Percentiles rank a stretch among this genome's conserved stretches.
Conservation (phyloP, 2,113 vertebrate species). For the Lipophrys pholis region DNA sequence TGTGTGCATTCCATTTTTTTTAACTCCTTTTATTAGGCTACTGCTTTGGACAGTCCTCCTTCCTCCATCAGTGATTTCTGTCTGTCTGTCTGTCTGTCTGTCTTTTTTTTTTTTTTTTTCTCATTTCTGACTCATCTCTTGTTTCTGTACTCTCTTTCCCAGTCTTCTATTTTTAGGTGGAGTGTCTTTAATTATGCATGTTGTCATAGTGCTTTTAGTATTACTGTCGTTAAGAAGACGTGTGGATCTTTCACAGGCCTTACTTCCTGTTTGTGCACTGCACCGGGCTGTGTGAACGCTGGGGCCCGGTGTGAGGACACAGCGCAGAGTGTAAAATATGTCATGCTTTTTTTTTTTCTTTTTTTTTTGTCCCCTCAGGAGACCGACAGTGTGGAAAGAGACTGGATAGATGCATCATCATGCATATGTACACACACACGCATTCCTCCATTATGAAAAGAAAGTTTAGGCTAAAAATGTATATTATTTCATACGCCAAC, state of each 20-base stretch:
- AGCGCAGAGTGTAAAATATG: slow-evolving; percentile 1
- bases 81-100: too few relatives aligned
- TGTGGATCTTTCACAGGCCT: slow-evolving; percentile 12
- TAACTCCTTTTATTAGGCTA: slow-evolving; percentile 6
- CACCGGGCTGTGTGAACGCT: slow-evolving; percentile 9
- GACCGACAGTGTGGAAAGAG: background rate
- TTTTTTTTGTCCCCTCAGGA: background rate
- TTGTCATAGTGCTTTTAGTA: slow-evolving; percentile 68
- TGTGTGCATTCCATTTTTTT: slow-evolving; percentile 7
- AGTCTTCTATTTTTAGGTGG: slow-evolving; percentile 64
- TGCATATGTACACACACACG: background rate
- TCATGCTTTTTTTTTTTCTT: background rate
- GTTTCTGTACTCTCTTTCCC: slow-evolving; percentile 25
- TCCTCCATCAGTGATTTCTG: background rate
- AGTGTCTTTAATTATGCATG: slow-evolving; percentile 74
- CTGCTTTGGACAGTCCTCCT: background rate
- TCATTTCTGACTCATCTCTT: slow-evolving; percentile 37
- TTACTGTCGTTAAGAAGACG: slow-evolving; percentile 49
- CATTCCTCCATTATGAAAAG: background rate
- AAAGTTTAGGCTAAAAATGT: too few relatives aligned
- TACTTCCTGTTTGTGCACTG: slow-evolving; percentile 44
- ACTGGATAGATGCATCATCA: slow-evolving; percentile 2
- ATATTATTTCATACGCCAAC: too few relatives aligned
- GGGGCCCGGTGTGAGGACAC: slow-evolving; percentile 10
- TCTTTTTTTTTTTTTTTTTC: slow-evolving; percentile 1